Percentiles rank a stretch among this genome's conserved stretches.
phyloP scores from a whole-genome alignment of 2,888 invertebrate genomes.

The Leuctra nigra region DNA sequence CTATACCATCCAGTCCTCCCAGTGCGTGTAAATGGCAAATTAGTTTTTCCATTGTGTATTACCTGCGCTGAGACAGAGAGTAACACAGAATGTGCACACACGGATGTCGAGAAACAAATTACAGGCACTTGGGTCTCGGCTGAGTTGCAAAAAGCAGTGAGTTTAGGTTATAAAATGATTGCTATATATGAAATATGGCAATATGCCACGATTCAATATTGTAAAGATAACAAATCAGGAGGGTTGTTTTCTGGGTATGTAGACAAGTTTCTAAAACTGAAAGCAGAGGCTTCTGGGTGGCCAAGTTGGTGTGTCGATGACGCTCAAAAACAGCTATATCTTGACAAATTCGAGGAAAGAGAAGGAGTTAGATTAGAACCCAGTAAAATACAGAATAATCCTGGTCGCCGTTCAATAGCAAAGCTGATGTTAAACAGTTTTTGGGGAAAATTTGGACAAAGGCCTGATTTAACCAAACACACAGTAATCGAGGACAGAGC shows the following conservation, averaged over 20 bases:
- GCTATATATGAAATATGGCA: background rate
- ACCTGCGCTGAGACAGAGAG: background rate
- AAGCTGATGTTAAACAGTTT: slow-evolving; percentile 32
- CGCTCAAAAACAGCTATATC: slow-evolving; percentile 22
- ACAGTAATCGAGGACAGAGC: background rate
- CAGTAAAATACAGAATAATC: slow-evolving; percentile 24
- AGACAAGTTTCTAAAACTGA: slow-evolving; percentile 34
- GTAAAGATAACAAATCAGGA: slow-evolving; percentile 18
- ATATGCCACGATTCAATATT: background rate
- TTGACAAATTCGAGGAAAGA: slow-evolving; percentile 23
- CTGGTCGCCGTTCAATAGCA: slow-evolving; percentile 26
- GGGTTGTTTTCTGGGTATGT: slow-evolving; percentile 36
- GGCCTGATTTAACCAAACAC: background rate
- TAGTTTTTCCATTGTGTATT: background rate
- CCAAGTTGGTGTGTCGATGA: slow-evolving; percentile 30
- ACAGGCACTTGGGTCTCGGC: slow-evolving; percentile 36
- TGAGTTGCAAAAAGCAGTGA: slow-evolving; percentile 35
- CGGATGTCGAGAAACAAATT: slow-evolving; percentile 27
- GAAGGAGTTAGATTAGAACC: slow-evolving; percentile 25
- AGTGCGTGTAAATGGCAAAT: background rate
- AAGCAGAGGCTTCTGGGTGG: slow-evolving; percentile 33
- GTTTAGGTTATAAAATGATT: background rate
- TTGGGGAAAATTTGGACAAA: slow-evolving; percentile 27
- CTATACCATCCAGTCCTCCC: slow-evolving; percentile 1
- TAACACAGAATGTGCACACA: slow-evolving; percentile 19